Evolutionary conservation across 2,797 vertebrate genomes (phyloP).

Genomic region (Hoplostethus atlanticus): DNA sequence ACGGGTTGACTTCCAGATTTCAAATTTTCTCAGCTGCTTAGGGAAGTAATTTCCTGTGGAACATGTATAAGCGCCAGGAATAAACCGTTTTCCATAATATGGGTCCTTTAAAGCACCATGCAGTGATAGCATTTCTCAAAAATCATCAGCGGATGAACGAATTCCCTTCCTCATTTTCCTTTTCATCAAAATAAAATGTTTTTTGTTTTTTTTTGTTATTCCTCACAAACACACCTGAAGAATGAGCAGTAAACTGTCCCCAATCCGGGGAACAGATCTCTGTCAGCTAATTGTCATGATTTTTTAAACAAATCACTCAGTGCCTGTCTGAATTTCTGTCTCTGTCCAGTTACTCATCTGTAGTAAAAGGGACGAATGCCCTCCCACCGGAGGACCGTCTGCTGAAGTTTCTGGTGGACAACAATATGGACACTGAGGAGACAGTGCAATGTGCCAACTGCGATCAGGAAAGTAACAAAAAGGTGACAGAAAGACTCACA

Average conservation of each 20-base stretch:
- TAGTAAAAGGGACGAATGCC: constrained; percentile 66
- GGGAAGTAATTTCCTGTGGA: too few relatives aligned
- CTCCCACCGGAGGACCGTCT: constrained; percentile 87
- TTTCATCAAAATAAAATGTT: neutral
- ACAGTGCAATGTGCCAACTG: constrained; percentile 78
- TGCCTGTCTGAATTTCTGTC: neutral
- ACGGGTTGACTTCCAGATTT: too few relatives aligned
- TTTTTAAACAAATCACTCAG: neutral
- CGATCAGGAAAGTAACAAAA: constrained; percentile 73
- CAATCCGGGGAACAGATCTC: neutral
- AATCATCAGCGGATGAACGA: too few relatives aligned
- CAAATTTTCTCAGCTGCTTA: too few relatives aligned
- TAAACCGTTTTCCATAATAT: too few relatives aligned
- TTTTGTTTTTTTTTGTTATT: neutral
- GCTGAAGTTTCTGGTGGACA: constrained; percentile 91
- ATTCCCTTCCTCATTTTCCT: neutral
- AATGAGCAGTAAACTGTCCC: neutral
- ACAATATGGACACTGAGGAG: constrained; percentile 74
- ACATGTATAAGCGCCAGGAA: too few relatives aligned
- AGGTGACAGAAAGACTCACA: constrained; percentile 10
- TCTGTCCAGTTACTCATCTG: constrained; percentile 65
- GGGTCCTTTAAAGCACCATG: too few relatives aligned
- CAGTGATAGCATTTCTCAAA: too few relatives aligned
- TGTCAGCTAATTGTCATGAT: neutral
- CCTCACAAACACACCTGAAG: neutral